Evolutionary conservation across 2,888 invertebrate species (phyloP).

Genomic region (Trichopria drosophilae): DNA sequence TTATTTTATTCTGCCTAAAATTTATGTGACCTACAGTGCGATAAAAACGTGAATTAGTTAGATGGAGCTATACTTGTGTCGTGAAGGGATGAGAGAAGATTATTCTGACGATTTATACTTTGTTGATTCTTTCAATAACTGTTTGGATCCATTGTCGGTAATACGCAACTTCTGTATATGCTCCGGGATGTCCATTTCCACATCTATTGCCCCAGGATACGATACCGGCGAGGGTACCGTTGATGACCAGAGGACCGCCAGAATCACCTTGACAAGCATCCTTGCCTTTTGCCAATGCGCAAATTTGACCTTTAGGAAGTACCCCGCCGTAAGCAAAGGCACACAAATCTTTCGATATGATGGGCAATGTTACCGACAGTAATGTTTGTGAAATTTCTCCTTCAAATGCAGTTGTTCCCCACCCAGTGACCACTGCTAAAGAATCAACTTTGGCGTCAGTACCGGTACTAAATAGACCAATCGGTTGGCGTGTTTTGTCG

Average conservation of each 20-base stretch:
- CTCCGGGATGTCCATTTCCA: constrained; percentile 45
- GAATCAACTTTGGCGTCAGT: constrained; percentile 35
- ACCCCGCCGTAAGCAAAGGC: constrained; percentile 60
- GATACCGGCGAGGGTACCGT: constrained; percentile 58
- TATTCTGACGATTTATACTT: too few species aligned
- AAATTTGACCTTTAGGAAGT: constrained; percentile 58
- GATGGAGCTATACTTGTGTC: too few species aligned
- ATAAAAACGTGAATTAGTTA: too few species aligned
- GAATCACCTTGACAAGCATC: constrained; percentile 60
- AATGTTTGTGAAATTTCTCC: constrained; percentile 37
- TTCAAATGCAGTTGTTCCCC: constrained; percentile 39
- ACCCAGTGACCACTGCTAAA: constrained; percentile 38
- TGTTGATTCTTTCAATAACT: too few species aligned
- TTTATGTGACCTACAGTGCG: too few species aligned
- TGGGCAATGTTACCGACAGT: constrained; percentile 62
- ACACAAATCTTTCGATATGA: constrained; percentile 61
- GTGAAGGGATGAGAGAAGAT: too few species aligned
- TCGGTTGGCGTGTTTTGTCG: constrained; percentile 57
- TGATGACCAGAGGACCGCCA: constrained; percentile 59
- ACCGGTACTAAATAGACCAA: constrained; percentile 56
- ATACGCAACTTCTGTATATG: constrained; percentile 10
- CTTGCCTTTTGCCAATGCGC: constrained; percentile 66
- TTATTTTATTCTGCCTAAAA: too few species aligned
- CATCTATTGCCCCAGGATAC: constrained; percentile 13
- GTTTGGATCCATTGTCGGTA: neutral